Evolutionary conservation across 2,113 vertebrate species (phyloP), one percentile per base, ranked within the genome.

Genomic region (Donacobius atricapilla): DNA sequence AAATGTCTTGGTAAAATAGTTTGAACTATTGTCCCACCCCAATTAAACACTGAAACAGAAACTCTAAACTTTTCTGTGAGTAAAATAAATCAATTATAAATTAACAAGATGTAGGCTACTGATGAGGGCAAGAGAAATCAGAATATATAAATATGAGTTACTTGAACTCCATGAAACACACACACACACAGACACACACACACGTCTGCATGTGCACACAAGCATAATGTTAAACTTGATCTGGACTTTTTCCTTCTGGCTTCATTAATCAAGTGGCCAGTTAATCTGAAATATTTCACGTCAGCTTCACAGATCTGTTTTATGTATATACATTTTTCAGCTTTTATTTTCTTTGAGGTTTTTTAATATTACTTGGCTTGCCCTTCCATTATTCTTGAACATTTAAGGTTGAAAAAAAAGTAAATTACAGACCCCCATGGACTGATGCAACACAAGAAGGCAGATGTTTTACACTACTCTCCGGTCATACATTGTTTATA

Each of bases 321-420:
- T 98, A 97, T 97, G 97, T 98, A 98, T 95, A 97, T 92, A 95
- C 92, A 96, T 97, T 97, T 97, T 97, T 94, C 90, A 96, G 83
- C 91, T 97, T 97, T 98, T 96, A 97, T 97, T 98, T 97, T 95
- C 87, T 95, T 95, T 93, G 85, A 87, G 96, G 85, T 87, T 97
- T 96, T 94, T 89, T 78, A 95, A 61, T 91, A 88, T 94, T 89
- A 17, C 87, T 94, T 81, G 47, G 53, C 42, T 94, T 94, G 82
- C 45, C 65, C 71, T 90, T 96, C 94, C 94, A 96, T 97, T 98
- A 96, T 96, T 97, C 91, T 90, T 96, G 83, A 96, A 91, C 94
- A 87, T 94, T 97, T 95, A 80, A 94, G 44, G 53, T 75, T 94
- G 65, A 45, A 19, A 73, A 91, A 92, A 96, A 95, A 89, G 89